Evolutionary conservation across 2,888 invertebrate genomes (phyloP).

Genomic region (Phymatocera aterrima): DNA sequence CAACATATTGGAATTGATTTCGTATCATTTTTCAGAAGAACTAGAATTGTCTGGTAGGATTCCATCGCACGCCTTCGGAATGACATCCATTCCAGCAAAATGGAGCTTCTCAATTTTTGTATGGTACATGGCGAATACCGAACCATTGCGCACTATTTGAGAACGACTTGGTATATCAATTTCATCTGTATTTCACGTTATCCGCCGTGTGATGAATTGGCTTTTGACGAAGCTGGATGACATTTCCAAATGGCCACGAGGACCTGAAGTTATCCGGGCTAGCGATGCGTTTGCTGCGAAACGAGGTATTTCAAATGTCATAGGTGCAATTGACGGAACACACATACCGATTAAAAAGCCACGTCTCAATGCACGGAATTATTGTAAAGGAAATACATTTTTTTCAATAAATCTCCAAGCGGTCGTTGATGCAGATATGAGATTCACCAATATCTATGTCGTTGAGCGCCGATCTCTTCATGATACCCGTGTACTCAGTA

Average conservation of each 20-base stretch:
- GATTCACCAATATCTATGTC: constrained; percentile 7
- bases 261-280: not conserved
- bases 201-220: constrained; percentile 44
- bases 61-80: constrained; percentile 42
- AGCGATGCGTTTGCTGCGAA: constrained; percentile 46
- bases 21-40: constrained; percentile 33
- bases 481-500: constrained; percentile 55
- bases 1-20: not conserved
- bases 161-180: constrained; percentile 47
- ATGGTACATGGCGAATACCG: constrained; percentile 48
- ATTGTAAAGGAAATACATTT: constrained; percentile 45
- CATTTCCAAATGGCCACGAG: constrained; percentile 46
- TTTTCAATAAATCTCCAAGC: constrained; percentile 45
- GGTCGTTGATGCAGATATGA: constrained; percentile 45
- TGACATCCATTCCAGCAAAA: constrained; percentile 40
- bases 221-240: constrained; percentile 48
- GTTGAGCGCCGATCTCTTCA: constrained; percentile 47
- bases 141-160: constrained; percentile 45
- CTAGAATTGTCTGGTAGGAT: constrained; percentile 36
- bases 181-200: constrained; percentile 46
- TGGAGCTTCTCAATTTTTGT: constrained; percentile 46
- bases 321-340: constrained; percentile 30
- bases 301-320: constrained; percentile 34
- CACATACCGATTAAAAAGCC: constrained; percentile 43
- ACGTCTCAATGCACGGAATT: constrained; percentile 28